Percentiles rank a stretch among this genome's conserved stretches.
Evolutionary conservation across 2,113 vertebrate genomes (phyloP).

Genomic region (Brachionichthys hirsutus): DNA sequence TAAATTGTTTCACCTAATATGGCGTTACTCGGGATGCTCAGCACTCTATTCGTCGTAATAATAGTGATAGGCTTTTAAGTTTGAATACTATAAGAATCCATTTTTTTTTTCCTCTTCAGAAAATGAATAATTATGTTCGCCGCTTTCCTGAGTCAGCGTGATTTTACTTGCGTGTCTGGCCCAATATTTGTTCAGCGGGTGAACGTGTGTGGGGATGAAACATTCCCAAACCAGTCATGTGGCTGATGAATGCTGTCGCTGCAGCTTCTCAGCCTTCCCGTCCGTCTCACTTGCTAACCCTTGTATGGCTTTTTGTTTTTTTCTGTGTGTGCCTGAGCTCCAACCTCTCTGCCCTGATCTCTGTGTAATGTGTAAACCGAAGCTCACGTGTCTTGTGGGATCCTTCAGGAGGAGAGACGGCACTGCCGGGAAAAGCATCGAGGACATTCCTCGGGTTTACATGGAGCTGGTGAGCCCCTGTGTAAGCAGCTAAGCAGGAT

Average conservation of each 20-base stretch:
- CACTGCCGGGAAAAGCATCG: conserved; percentile 23
- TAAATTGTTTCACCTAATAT: background rate
- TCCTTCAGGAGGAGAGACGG: conserved; percentile 22
- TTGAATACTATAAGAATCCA: no score
- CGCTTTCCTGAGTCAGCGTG: conserved; percentile 7
- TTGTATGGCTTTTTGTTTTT: background rate
- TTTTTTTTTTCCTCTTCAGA: no score
- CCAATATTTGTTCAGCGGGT: conserved; percentile 10
- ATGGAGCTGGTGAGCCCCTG: conserved; percentile 43
- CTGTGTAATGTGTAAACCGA: conserved; percentile 43
- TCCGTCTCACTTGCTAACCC: background rate
- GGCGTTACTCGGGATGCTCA: no score
- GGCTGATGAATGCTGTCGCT: background rate
- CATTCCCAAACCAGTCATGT: conserved; percentile 24
- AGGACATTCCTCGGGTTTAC: conserved; percentile 70
- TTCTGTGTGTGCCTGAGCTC: conserved; percentile 19
- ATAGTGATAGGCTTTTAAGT: background rate
- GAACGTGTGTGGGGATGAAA: conserved; percentile 33
- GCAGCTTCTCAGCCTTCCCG: conserved; percentile 7
- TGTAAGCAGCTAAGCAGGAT: conserved; percentile 21
- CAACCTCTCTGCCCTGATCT: conserved; percentile 28
- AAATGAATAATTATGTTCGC: background rate
- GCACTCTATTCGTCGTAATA: background rate
- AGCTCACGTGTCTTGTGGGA: conserved; percentile 39
- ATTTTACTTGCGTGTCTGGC: conserved; percentile 16